Evolutionary conservation across 1,140 invertebrate species (phyloP).

Genomic region (Hetaerina americana): DNA sequence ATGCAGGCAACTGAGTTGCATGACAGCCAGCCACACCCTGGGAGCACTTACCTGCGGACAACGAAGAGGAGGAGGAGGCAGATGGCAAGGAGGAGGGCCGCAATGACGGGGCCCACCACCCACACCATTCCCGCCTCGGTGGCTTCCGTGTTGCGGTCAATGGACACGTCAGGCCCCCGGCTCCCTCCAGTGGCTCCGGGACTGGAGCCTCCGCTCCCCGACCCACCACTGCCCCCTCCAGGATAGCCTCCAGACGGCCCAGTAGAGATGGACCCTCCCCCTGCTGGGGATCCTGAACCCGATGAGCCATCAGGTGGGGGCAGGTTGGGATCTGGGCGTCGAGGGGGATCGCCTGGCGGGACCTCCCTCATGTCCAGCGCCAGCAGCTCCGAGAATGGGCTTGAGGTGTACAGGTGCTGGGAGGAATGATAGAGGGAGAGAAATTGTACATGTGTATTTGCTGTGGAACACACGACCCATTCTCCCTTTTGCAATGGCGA

Average conservation of each 20-base stretch:
- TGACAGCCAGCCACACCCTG: too few species aligned
- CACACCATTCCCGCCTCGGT: constrained; percentile 68
- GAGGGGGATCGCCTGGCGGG: constrained; percentile 71
- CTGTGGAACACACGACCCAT: too few species aligned
- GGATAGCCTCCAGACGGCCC: neutral
- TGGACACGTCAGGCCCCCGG: constrained; percentile 43
- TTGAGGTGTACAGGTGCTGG: constrained; percentile 82
- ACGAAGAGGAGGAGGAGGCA: constrained; percentile 66
- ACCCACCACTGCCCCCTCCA: neutral
- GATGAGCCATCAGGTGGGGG: constrained; percentile 48
- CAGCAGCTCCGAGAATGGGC: constrained; percentile 80
- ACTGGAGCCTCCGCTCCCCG: neutral
- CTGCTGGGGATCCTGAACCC: neutral
- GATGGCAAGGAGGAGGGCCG: constrained; percentile 59
- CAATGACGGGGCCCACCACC: constrained; percentile 72
- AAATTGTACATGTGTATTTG: too few species aligned
- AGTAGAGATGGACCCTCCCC: neutral
- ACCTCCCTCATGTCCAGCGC: constrained; percentile 80
- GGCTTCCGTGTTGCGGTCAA: constrained; percentile 53
- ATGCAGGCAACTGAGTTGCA: too few species aligned
- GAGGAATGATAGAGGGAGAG: too few species aligned
- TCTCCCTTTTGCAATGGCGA: too few species aligned
- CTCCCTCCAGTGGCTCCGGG: neutral
- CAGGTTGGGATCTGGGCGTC: constrained; percentile 67
- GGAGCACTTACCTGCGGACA: constrained; percentile 33